phyloP scores from a whole-genome alignment of 2,113 vertebrate genomes.

The Podilymbus podiceps region DNA sequence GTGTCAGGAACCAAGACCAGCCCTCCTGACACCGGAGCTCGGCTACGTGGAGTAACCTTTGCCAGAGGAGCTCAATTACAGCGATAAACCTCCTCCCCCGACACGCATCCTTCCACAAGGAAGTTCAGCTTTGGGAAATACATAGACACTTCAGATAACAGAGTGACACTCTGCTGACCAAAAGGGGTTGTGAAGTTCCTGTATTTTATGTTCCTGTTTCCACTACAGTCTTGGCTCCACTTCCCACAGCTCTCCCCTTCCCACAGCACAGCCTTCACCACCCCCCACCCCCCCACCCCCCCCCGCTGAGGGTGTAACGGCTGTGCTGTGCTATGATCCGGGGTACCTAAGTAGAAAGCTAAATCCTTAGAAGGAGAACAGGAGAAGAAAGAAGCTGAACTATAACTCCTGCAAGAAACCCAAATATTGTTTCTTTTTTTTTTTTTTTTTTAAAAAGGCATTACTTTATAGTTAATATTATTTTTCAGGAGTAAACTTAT shows the following conservation, averaged over 20 bases:
- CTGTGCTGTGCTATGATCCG: neutral
- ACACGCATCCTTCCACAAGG: neutral
- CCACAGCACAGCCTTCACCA: neutral
- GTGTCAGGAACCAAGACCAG: neutral
- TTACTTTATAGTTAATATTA: neutral
- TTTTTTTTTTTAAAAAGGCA: too few species aligned
- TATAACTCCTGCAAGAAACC: neutral
- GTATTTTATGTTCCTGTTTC: neutral
- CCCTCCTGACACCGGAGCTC: neutral
- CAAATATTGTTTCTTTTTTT: neutral
- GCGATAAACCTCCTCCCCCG: neutral
- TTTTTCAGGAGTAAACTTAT: neutral
- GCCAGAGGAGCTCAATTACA: neutral
- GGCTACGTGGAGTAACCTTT: neutral
- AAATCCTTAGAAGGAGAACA: neutral
- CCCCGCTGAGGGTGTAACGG: neutral
- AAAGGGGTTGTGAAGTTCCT: neutral
- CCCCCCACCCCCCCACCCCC: neutral
- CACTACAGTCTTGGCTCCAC: accelerated
- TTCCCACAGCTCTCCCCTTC: neutral
- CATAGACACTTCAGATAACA: neutral
- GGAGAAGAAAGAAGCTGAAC: neutral
- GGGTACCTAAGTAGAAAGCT: neutral
- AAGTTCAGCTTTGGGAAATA: neutral
- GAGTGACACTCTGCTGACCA: neutral